Evolutionary conservation across 2,113 vertebrate genomes (phyloP).

Genomic region (Gopherus evgoodei): DNA sequence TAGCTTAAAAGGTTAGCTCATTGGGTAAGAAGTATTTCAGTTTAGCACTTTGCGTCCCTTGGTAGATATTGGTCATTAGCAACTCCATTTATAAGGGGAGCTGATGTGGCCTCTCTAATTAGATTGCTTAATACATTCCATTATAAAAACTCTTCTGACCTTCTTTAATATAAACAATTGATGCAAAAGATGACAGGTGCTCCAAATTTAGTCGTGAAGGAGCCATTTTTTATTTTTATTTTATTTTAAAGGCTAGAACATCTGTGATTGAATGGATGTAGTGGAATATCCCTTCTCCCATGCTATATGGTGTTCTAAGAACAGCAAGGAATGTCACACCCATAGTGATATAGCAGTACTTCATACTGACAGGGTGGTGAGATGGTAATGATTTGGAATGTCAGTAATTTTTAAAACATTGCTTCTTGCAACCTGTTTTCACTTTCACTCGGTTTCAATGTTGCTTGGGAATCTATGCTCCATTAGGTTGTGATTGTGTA

Average conservation of each 20-base stretch:
- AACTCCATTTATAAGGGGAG: neutral
- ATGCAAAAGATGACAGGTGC: neutral
- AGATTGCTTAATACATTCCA: neutral
- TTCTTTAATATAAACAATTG: neutral
- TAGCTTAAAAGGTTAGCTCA: conserved; percentile 35
- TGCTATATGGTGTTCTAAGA: neutral
- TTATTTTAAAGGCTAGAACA: neutral
- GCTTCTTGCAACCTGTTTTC: neutral
- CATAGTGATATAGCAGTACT: neutral
- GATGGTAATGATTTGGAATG: neutral
- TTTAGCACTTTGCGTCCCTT: neutral
- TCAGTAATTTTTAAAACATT: neutral
- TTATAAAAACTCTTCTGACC: neutral
- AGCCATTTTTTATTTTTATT: conserved; percentile 24
- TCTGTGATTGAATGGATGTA: neutral
- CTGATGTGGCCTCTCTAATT: neutral
- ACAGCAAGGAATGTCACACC: neutral
- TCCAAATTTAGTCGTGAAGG: neutral
- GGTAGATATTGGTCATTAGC: neutral
- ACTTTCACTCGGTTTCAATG: neutral
- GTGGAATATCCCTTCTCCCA: neutral
- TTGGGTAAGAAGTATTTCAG: conserved; percentile 22
- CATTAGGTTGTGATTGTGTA: neutral
- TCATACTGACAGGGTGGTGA: neutral
- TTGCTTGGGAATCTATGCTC: neutral